Evolutionary conservation across 2,113 vertebrate species (phyloP), one percentile per base, ranked within the genome.

Genomic region (Ochotona princeps): DNA sequence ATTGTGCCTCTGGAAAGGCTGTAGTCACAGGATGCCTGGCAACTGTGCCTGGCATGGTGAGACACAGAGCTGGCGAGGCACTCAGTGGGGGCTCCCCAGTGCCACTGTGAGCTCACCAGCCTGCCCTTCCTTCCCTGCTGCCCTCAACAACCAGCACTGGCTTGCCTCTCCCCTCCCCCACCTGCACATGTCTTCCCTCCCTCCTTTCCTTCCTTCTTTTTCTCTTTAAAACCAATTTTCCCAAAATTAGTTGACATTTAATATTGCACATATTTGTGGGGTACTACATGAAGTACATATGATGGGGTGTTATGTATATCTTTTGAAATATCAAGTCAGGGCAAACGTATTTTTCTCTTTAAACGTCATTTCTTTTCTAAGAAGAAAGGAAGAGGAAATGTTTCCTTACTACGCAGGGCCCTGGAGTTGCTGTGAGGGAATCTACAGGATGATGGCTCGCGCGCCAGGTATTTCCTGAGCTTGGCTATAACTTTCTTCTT

Each of bases 1-100:
- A 76, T 69, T 12, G 73, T 38, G 85, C 69, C n/a, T 94, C 85
- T 95, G 94, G 35, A 86, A 88, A 85, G 51, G 70, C 83, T 25
- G 26, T 90, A 25, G 76, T 80, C 80, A 63, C 25, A 65, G 87
- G 84, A 35, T 15, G 49, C 61, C 38, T 13, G 65, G 84, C 73
- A 75, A 54, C 87, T 74, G 63, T 49, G 14, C 74, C 61, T 74
- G 9, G 61, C 0, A 7, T 8, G 28, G 60, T 5, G 12, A 44
- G 20, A 63, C 23, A 49, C 1, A 2, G 51, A 69, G 90, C 47
- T 84, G 91, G 61, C 51, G 38, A 51, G 35, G n/a, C 73, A 51
- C 38, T 35, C 44, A 49, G 54, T 15, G 1, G 10, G 0, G 23
- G 35, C 25, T 35, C 35, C 47, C 47, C 2, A 3, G 23, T 9